Evolutionary conservation across 1,140 invertebrate species (phyloP), one percentile per base, ranked within the genome.

Genomic region (Apis dorsata): DNA sequence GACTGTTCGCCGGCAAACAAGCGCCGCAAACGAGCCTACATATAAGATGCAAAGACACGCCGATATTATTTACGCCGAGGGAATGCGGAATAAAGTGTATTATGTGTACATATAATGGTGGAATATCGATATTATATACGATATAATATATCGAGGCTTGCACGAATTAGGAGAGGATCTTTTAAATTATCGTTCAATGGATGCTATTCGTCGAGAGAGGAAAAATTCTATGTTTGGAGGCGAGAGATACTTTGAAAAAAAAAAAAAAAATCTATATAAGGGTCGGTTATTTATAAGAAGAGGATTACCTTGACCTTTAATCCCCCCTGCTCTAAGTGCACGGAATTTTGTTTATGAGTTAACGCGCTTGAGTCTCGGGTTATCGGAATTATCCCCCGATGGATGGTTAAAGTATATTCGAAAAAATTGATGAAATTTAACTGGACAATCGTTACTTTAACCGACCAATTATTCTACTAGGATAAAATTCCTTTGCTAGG

Each of bases 1-100:
- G 59, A 68, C n/a, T n/a, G 65, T 59, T 78, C 59, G 74, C 34
- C 60, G 81, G 74, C 55, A 65, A 87, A 70, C 65, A 70, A 74
- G 49, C 72, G 44, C 7, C 24, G 8, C 53, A 44, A 17, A 5
- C 34, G 34, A 51, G 55, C 49, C 68, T 51, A 65, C 77, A 34
- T 81, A 75, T 89, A 81, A 83, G 81, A 88, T 83, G 82, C 84
- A 63, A 55, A 65, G 82, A 82, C 84, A 84, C 81, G 79, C 60
- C 57, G 55, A 72, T 73, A 84, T 88, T 85, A 81, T 60, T 85
- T 83, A 87, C 59, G 57, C 73, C 62, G 59, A 34, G 59, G 66
- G 57, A 66, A 65, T 28, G 13, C 19, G 63, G 24, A 74, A 73
- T 77, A 71, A 83, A 80, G 28, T 19, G 9, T 24, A 24, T 24